Evolutionary conservation across 2,888 invertebrate genomes (phyloP), one percentile per base, ranked within the genome.

Genomic region (Papilio protenor): DNA sequence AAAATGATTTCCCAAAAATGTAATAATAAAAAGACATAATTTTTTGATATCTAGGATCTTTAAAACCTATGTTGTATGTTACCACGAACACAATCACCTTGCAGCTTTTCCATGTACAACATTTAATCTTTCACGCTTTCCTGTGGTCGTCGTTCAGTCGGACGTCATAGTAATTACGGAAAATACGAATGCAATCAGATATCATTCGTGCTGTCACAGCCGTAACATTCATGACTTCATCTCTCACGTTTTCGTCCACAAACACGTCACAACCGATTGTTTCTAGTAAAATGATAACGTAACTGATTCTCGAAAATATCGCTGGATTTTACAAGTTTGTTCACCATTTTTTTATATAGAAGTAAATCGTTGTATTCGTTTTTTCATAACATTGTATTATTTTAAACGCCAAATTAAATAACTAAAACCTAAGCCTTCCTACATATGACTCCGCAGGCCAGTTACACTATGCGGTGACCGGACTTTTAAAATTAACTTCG

Each of bases 261-360:
- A 55, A 72, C 75, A 75, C 75, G 78, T 21, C 55, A 40, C 40
- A 55, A 21, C 11, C 59, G 64, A 78, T 75, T 66, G 78, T 72
- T 78, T 75, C 75, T 78, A 21, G 75, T 61, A 71, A 75, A 61
- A 12, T 49, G 64, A 78, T 75, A 78, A 55, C 72, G 72, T 78
- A 75, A 64, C 6, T 10, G 61, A 52, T 77, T 74, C 77, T 70
- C 52, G 61, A 77, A 77, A 77, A 23, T 16, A 14, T 49, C 18
- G 40, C 21, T 55, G 77, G 77, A 27, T 70, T 77, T 77, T 77
- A 74, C 70, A n/a, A 16, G 59, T 12, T 55, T 49, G 27, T 73
- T 55, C 55, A n/a, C 40, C 8, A 61, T 33, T 3, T 66, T 69
- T 73, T 73, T 64, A 52, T 72, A 45, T 16, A 21, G 16, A 21